Conservation (phyloP, 2,113 vertebrate genomes). For the Galeopterus variegatus region DNA sequence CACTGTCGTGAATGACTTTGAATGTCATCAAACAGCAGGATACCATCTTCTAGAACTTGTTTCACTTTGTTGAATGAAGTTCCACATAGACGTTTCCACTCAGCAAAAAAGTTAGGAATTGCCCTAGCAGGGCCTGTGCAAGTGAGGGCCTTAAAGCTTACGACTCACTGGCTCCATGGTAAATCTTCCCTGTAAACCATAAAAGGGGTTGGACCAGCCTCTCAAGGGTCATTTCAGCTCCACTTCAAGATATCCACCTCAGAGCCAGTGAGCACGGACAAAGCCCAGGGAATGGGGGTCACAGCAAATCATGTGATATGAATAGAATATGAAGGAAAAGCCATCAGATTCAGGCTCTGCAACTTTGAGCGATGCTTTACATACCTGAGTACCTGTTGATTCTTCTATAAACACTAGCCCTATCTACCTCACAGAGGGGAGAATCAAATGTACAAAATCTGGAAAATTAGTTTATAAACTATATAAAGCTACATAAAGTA, state of each 20-base stretch:
- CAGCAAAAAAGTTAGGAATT: constrained; percentile 19
- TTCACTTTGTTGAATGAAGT: background rate
- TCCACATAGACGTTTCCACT: background rate
- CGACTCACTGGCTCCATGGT: background rate
- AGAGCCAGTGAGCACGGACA: background rate
- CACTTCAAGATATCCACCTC: background rate
- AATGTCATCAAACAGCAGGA: background rate
- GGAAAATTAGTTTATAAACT: constrained; percentile 7
- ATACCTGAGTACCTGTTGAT: background rate
- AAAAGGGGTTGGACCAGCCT: background rate
- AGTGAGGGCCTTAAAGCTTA: background rate
- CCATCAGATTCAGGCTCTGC: background rate
- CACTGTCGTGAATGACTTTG: background rate
- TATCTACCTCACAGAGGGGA: background rate
- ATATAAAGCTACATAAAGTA: background rate
- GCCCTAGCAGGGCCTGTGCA: background rate
- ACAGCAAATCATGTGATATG: background rate
- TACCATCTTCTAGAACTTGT: background rate
- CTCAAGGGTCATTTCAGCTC: background rate
- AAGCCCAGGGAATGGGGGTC: background rate
- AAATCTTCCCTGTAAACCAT: background rate
- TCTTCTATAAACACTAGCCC: background rate
- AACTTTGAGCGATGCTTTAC: background rate
- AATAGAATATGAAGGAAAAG: background rate
- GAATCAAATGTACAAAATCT: background rate